phyloP scores from a whole-genome alignment of 1,140 invertebrate genomes.

The Ctenoplectra terminalis region DNA sequence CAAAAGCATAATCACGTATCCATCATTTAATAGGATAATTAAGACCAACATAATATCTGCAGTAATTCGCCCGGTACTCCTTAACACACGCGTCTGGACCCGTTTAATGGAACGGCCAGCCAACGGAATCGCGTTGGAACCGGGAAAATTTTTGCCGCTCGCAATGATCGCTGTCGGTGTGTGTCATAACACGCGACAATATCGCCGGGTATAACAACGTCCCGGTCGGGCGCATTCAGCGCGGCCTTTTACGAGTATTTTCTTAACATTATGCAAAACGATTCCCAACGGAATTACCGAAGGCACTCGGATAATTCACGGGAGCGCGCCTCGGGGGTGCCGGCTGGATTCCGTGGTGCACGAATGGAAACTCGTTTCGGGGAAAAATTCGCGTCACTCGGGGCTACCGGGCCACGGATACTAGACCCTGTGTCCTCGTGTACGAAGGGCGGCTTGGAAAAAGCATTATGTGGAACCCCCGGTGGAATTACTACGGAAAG shows the following conservation, averaged over 20 bases:
- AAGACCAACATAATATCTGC: too few species aligned
- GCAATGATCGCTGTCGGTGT: slow-evolving; percentile 1
- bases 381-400: slow-evolving; percentile 69
- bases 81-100: neutral
- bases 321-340: slow-evolving; percentile 59
- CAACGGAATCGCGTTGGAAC: neutral
- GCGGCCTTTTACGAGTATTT: slow-evolving; percentile 60
- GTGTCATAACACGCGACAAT: slow-evolving; percentile 42
- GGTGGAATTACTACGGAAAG: slow-evolving; percentile 56
- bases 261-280: slow-evolving; percentile 71
- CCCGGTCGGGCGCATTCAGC: neutral
- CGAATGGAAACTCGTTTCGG: slow-evolving; percentile 67
- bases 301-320: slow-evolving; percentile 64
- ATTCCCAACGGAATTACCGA: slow-evolving; percentile 66
- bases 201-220: slow-evolving; percentile 32
- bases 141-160: neutral
- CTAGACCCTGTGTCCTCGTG: slow-evolving; percentile 23
- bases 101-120: neutral
- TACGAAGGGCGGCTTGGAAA: slow-evolving; percentile 52
- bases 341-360: slow-evolving; percentile 45
- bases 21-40: too few species aligned
- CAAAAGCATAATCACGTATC: too few species aligned
- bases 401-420: slow-evolving; percentile 40
- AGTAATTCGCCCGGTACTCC: neutral
- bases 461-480: slow-evolving; percentile 64